Percentiles rank a stretch among this genome's conserved stretches.
Evolutionary conservation across 2,797 vertebrate genomes (phyloP).

Genomic region (Acropternis orthonyx): DNA sequence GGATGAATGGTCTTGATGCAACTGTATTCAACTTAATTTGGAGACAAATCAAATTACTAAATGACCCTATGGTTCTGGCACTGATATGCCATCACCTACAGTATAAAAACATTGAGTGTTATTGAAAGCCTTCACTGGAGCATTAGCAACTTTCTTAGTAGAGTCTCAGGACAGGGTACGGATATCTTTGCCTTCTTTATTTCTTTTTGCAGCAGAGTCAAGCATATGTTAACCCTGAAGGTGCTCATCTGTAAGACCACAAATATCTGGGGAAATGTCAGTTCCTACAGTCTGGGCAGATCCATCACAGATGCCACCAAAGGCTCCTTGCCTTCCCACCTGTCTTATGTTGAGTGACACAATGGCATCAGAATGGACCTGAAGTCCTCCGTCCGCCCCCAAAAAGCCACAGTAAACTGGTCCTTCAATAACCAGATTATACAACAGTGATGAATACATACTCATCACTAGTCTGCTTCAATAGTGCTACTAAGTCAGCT

Average conservation of each 20-base stretch:
- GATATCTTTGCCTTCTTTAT: background rate
- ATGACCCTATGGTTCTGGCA: background rate
- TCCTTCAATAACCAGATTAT: constrained; percentile 9
- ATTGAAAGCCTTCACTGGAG: background rate
- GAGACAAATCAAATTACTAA: background rate
- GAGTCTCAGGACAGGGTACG: background rate
- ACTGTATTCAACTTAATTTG: background rate
- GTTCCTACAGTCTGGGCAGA: background rate
- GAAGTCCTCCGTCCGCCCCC: background rate
- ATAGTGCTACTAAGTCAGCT: constrained; percentile 23
- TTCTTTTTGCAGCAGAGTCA: background rate
- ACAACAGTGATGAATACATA: background rate
- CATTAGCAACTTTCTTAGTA: background rate
- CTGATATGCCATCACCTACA: background rate
- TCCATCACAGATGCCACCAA: background rate
- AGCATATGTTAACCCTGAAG: background rate
- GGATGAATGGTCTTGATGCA: background rate
- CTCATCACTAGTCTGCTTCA: background rate
- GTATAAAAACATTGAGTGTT: background rate
- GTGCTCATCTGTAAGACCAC: background rate
- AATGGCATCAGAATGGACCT: background rate
- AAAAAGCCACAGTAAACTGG: background rate
- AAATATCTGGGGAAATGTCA: background rate
- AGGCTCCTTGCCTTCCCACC: too few species aligned
- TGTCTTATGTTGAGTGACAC: background rate